phyloP scores from a whole-genome alignment of 1,140 invertebrate species.

The Leptopilina boulardi region DNA sequence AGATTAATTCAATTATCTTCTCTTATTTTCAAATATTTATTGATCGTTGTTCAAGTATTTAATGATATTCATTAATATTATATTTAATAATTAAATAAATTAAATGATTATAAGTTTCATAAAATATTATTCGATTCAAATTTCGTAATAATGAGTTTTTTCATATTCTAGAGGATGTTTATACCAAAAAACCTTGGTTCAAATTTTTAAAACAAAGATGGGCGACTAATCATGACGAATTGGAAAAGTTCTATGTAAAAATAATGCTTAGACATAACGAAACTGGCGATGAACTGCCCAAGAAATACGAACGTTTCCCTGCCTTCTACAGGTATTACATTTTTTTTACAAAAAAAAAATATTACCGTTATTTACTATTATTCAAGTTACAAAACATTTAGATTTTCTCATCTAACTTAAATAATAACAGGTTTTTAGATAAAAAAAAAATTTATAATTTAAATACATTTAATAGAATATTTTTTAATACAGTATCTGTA shows the following conservation, averaged over 20 bases:
- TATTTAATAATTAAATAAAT: too few relatives aligned
- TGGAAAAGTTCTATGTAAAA: slow-evolving; percentile 95
- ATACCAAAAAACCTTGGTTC: slow-evolving; percentile 91
- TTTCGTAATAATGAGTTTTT: slow-evolving; percentile 43
- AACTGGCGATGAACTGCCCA: slow-evolving; percentile 84
- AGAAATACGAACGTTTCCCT: slow-evolving; percentile 93
- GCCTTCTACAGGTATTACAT: slow-evolving; percentile 84
- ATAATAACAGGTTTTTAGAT: too few relatives aligned
- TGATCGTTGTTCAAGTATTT: slow-evolving; percentile 44
- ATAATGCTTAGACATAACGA: slow-evolving; percentile 94
- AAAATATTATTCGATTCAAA: too few relatives aligned
- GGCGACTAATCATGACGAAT: slow-evolving; percentile 93
- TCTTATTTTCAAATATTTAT: slow-evolving; percentile 44
- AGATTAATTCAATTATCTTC: slow-evolving; percentile 41
- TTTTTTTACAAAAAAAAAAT: not conserved
- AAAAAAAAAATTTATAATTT: too few relatives aligned
- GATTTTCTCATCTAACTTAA: too few relatives aligned
- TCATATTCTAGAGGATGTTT: slow-evolving; percentile 81
- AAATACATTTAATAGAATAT: too few relatives aligned
- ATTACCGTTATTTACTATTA: too few relatives aligned
- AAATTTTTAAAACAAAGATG: slow-evolving; percentile 92
- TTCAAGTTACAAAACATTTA: too few relatives aligned
- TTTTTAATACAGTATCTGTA: too few relatives aligned
- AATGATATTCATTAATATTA: too few relatives aligned
- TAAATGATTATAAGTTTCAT: too few relatives aligned